Evolutionary conservation across 2,113 vertebrate genomes (phyloP), one percentile per base, ranked within the genome.

Genomic region (Fulica atra): DNA sequence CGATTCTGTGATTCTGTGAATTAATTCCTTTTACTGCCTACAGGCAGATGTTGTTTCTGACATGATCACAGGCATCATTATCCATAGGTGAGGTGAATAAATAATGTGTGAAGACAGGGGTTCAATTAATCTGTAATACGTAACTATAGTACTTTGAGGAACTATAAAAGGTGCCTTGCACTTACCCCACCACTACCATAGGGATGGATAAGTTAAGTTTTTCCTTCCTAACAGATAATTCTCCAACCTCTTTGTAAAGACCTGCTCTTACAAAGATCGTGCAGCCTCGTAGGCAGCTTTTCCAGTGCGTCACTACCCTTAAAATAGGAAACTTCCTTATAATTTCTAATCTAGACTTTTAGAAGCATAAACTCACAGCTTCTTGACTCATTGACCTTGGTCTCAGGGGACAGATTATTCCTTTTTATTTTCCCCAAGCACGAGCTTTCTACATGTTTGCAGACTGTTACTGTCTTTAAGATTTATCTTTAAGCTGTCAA

Each of bases 231-330:
- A 4, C 16, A 50, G n/a, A 15, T 63, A 10, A 11, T 66, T 64
- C 48, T 68, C 18, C 35, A 46, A 3, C 19, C 33, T 72, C 8
- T 51, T 60, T 81, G 64, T 59, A 42, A 90, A 69, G 18, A 77
- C 11, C 10, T 69, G 14, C 21, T 8, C 21, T 77, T 86, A 35
- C 0, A 18, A 59, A 77, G 17, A 40, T 38, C 6, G 3, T 73
- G 35, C 9, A 77, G 1, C 3, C 21, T 77, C 16, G 14, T 42
- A 57, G 54, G 35, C 50, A 81, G 24, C 40, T 77, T 77, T 91
- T 72, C 38, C 29, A 19, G 9, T 65, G 19, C 0, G 0, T 72
- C 25, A 20, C 1, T 79, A 26, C 17, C 25, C 33, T 63, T 79
- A 73, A 88, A 72, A 80, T 72, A 36, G 46, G 50, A 92, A 93